Percentiles rank a stretch among this genome's conserved stretches.
These are phyloP conservation scores for Monochamus alternatus DNA, from an alignment of 2,888 invertebrate genomes.

Conservation along the genomic window DNA sequence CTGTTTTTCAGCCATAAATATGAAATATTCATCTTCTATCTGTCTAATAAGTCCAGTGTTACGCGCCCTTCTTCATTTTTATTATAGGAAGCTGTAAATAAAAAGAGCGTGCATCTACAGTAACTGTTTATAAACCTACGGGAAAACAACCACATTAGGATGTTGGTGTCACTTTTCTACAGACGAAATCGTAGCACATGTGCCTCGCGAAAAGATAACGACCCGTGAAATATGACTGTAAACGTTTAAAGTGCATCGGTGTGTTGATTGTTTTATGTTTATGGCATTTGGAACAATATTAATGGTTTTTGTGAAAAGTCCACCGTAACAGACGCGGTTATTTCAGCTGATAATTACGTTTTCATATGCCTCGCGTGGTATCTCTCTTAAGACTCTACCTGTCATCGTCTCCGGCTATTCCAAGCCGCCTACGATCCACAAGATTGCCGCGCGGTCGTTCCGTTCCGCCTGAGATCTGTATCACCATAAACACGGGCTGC, in stretches of 20 bases:
- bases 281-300: constrained; percentile 28
- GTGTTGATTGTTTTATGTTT: constrained; percentile 37
- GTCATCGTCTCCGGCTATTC: constrained; percentile 40
- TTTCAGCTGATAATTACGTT: constrained; percentile 42
- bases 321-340: constrained; percentile 21
- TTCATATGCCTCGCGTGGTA: constrained; percentile 42
- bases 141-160: constrained; percentile 13
- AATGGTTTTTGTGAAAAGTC: constrained; percentile 30
- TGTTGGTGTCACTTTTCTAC: not conserved
- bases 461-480: constrained; percentile 54
- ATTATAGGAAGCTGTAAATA: constrained; percentile 30
- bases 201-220: constrained; percentile 22
- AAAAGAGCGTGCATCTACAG: not conserved
- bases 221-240: constrained; percentile 28
- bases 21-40: constrained; percentile 16
- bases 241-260: constrained; percentile 19
- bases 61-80: constrained; percentile 11
- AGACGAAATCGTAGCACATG: constrained; percentile 2
- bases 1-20: constrained; percentile 18
- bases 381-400: constrained; percentile 34
- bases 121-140: not conserved
- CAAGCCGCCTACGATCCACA: constrained; percentile 36
- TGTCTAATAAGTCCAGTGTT: constrained; percentile 17
- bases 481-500: constrained; percentile 57
- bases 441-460: constrained; percentile 29